These are phyloP conservation scores for Lutjanus erythropterus DNA, from an alignment of 2,113 vertebrate genomes.

Conservation along the genomic window DNA sequence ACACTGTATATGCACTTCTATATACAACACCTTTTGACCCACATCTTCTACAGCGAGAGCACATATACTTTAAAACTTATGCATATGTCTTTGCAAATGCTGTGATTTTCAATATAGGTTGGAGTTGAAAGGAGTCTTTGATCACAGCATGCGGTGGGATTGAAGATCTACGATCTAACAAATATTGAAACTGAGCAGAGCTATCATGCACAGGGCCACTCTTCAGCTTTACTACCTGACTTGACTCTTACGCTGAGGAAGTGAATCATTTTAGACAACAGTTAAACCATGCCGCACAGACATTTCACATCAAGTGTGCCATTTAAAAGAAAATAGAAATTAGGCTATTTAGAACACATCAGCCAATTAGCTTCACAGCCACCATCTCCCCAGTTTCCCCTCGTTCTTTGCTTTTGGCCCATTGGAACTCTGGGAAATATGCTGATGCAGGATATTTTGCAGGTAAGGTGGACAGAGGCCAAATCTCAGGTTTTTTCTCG, in stretches of 20 bases:
- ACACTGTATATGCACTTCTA: slow-evolving; percentile 24
- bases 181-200: slow-evolving; percentile 58
- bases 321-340: slow-evolving; percentile 58
- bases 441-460: slow-evolving; percentile 74
- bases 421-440: slow-evolving; percentile 69
- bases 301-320: slow-evolving; percentile 13
- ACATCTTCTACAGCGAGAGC: slow-evolving; percentile 20
- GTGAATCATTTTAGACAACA: slow-evolving; percentile 32
- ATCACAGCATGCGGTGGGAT: slow-evolving; percentile 64
- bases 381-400: slow-evolving; percentile 10
- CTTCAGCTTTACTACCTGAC: slow-evolving; percentile 7
- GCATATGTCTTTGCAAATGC: slow-evolving; percentile 46
- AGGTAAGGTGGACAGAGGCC: slow-evolving; percentile 82
- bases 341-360: slow-evolving; percentile 43
- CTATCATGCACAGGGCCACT: slow-evolving; percentile 26
- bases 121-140: slow-evolving; percentile 72
- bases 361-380: slow-evolving; percentile 50
- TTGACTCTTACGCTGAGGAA: slow-evolving; percentile 16
- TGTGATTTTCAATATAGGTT: slow-evolving; percentile 49
- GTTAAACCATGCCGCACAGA: slow-evolving; percentile 4
- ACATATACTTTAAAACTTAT: slow-evolving; percentile 38
- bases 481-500: slow-evolving; percentile 63
- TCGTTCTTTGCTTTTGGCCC: slow-evolving; percentile 50
- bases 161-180: slow-evolving; percentile 54
- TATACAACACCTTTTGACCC: slow-evolving; percentile 32